These are phyloP conservation scores for Arrhamphus sclerolepis DNA, from an alignment of 2,797 vertebrate genomes.

Conservation along the genomic window DNA sequence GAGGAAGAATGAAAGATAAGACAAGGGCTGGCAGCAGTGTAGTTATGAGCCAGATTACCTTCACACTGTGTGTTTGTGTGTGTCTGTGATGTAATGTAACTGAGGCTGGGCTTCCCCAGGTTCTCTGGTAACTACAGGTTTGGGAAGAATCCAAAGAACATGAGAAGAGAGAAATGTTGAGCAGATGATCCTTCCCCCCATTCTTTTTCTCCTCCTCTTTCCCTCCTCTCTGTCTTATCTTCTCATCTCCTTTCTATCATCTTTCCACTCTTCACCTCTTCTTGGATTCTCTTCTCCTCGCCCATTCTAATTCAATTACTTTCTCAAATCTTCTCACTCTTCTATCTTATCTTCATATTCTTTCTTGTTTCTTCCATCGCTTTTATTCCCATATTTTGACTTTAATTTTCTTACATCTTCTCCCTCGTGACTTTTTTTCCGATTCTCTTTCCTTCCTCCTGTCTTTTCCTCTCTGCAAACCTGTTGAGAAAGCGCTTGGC, in stretches of 20 bases:
- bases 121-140: constrained; percentile 53
- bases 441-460: background rate
- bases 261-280: background rate
- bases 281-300: background rate
- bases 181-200: constrained; percentile 19
- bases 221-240: background rate
- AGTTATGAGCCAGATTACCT: constrained; percentile 59
- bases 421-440: background rate
- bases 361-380: background rate
- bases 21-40: constrained; percentile 57
- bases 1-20: constrained; percentile 70
- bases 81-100: constrained; percentile 56
- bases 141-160: constrained; percentile 40
- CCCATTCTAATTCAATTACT: no score
- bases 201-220: constrained; percentile 3
- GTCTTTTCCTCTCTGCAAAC: constrained; percentile 14
- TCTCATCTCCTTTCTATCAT: constrained; percentile 2
- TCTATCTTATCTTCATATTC: background rate
- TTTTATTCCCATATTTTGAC: background rate
- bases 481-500: constrained; percentile 24
- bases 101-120: constrained; percentile 59
- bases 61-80: constrained; percentile 34
- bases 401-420: background rate
- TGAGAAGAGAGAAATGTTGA: constrained; percentile 22
- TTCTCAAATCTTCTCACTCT: background rate